phyloP scores from a whole-genome alignment of 1,140 invertebrate species.

The Drosophila sucinea region DNA sequence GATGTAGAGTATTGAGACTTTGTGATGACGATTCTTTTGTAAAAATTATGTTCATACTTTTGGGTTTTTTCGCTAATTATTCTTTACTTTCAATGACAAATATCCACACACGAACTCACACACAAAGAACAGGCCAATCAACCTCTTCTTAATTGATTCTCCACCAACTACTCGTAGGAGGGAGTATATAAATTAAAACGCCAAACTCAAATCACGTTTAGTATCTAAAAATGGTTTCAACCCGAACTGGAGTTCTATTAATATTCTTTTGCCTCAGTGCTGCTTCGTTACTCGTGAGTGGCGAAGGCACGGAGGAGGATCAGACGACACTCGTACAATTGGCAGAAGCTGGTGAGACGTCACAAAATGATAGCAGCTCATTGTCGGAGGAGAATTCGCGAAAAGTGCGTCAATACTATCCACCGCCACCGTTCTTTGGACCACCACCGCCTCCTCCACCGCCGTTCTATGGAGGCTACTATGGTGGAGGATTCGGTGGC shows the following conservation, averaged over 20 bases:
- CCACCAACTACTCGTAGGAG: slow-evolving; percentile 29
- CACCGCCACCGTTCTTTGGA: slow-evolving; percentile 63
- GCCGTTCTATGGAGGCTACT: slow-evolving; percentile 52
- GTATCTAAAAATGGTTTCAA: slow-evolving; percentile 50
- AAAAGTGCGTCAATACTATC: slow-evolving; percentile 67
- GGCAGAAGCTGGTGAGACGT: slow-evolving; percentile 40
- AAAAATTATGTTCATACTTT: neutral
- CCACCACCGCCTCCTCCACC: slow-evolving; percentile 56
- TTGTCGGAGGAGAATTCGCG: slow-evolving; percentile 45
- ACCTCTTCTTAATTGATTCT: slow-evolving; percentile 34
- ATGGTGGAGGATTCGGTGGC: slow-evolving; percentile 50
- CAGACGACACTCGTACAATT: slow-evolving; percentile 7
- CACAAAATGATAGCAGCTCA: slow-evolving; percentile 17
- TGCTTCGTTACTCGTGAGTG: slow-evolving; percentile 8
- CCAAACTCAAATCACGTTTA: slow-evolving; percentile 7
- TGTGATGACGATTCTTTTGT: neutral
- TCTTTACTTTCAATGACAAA: slow-evolving; percentile 60
- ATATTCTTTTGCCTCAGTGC: slow-evolving; percentile 26
- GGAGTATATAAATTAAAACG: slow-evolving; percentile 68
- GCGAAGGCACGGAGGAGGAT: slow-evolving; percentile 10
- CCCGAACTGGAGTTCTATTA: slow-evolving; percentile 23
- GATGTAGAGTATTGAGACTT: neutral
- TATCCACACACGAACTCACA: neutral
- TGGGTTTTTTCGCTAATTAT: slow-evolving; percentile 22
- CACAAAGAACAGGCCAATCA: slow-evolving; percentile 48